Evolutionary conservation across 2,888 invertebrate genomes (phyloP).

Genomic region (Coremacera marginata): DNA sequence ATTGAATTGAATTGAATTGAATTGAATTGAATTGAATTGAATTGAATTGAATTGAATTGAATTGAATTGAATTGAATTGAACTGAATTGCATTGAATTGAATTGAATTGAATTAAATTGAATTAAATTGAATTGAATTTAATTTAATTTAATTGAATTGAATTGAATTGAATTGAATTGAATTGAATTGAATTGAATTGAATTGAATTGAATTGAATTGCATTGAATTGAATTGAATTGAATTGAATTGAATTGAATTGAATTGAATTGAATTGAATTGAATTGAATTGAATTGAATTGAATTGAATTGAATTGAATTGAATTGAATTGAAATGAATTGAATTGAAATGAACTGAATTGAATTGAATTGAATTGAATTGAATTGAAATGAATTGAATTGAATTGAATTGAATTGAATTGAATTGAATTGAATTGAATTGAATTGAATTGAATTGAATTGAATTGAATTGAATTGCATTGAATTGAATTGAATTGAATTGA

Average conservation of each 20-base stretch:
- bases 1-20: constrained; percentile 1
- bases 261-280: constrained; percentile 6
- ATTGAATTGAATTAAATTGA: neutral
- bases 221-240: neutral
- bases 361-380: too few species aligned
- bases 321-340: neutral
- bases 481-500: neutral
- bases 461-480: constrained; percentile 12
- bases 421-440: neutral
- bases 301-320: constrained; percentile 7
- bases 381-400: too few species aligned
- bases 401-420: neutral
- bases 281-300: neutral
- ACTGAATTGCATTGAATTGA: constrained; percentile 2
- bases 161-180: neutral
- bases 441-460: constrained; percentile 14
- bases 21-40: constrained; percentile 1
- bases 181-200: constrained; percentile 3
- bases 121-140: too few species aligned
- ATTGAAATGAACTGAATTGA: too few species aligned
- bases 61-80: constrained; percentile 21
- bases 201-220: neutral
- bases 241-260: constrained; percentile 1
- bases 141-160: too few species aligned
- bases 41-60: neutral